A percentile compares a stretch with the other conserved stretches of the same genome.
Evolutionary conservation across 2,888 invertebrate genomes (phyloP).

Genomic region (Chesias legatella): DNA sequence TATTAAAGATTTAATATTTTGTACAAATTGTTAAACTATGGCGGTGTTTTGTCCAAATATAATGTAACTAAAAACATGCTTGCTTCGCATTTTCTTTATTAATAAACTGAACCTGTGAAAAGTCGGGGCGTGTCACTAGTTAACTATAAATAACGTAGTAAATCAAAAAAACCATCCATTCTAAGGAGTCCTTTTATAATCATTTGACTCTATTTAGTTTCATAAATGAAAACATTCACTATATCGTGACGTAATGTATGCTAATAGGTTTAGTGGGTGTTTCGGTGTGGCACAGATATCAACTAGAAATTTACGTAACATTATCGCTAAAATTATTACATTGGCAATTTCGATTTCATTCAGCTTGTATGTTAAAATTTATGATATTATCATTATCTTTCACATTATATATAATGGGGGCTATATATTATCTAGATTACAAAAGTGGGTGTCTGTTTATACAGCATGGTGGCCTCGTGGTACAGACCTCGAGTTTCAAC

Average conservation of each 20-base stretch:
- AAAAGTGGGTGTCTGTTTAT: neutral
- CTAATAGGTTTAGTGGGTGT: conserved; percentile 14
- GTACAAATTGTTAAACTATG: too few species aligned
- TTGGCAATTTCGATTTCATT: conserved; percentile 23
- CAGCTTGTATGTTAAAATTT: conserved; percentile 12
- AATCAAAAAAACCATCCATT: too few species aligned
- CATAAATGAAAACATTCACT: neutral
- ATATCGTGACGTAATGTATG: conserved; percentile 11
- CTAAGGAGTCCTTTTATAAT: too few species aligned
- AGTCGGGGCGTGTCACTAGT: too few species aligned
- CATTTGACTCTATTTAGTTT: neutral
- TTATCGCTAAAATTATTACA: conserved; percentile 13
- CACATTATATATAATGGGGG: conserved; percentile 13
- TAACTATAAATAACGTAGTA: too few species aligned
- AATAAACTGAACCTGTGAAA: too few species aligned
- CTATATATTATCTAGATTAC: conserved; percentile 11
- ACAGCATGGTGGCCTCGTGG: too few species aligned
- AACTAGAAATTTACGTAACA: conserved; percentile 10
- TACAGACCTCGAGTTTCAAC: too few species aligned
- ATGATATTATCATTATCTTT: conserved; percentile 13
- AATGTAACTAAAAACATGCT: too few species aligned
- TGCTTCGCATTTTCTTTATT: too few species aligned
- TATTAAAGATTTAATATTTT: too few species aligned
- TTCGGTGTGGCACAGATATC: conserved; percentile 3
- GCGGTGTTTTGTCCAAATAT: too few species aligned